These are phyloP conservation scores for Centropus bengalensis DNA, from an alignment of 2,113 vertebrate genomes.

Conservation along the genomic window DNA sequence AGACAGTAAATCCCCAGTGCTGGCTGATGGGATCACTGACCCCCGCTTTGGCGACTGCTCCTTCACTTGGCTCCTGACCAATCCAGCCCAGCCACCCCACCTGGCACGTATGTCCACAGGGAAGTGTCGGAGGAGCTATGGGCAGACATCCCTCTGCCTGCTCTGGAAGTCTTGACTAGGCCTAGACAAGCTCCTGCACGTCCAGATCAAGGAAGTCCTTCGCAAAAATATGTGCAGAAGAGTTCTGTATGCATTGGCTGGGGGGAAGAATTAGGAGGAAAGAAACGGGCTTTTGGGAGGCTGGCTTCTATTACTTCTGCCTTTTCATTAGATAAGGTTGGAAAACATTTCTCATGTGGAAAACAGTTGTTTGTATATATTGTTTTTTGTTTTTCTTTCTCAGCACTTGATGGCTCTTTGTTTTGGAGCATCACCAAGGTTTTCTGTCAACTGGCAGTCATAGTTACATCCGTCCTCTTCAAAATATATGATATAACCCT, in stretches of 20 bases:
- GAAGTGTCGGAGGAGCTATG: not conserved
- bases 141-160: not conserved
- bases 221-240: not conserved
- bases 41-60: not conserved
- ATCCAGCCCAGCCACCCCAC: not conserved
- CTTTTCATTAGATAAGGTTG: not conserved
- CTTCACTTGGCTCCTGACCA: not conserved
- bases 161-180: not conserved
- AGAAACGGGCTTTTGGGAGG: not conserved
- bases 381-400: not conserved
- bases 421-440: not conserved
- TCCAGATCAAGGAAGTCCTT: not conserved
- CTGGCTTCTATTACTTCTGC: not conserved
- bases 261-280: not conserved
- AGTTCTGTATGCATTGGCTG: accelerated
- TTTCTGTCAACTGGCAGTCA: not conserved
- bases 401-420: not conserved
- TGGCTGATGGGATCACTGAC: not conserved
- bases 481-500: not conserved
- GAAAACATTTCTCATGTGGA: not conserved
- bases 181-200: not conserved
- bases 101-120: accelerated
- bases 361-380: not conserved
- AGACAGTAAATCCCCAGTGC: not conserved
- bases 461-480: not conserved